Evolutionary conservation across 1,140 invertebrate species (phyloP), one percentile per base, ranked within the genome.

Genomic region (Papilio xuthus): DNA sequence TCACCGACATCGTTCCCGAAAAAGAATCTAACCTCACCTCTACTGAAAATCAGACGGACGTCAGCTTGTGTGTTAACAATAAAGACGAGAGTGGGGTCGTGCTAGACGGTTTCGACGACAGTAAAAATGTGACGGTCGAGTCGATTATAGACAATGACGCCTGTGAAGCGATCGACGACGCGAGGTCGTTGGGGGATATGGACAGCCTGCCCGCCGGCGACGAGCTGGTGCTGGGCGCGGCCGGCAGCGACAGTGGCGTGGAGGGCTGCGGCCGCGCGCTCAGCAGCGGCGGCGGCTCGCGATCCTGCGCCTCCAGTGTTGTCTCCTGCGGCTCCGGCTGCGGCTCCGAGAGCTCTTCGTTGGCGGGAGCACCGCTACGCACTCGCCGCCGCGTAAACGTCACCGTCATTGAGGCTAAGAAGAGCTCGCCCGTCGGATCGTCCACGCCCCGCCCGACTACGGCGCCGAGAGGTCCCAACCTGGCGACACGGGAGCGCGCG

Each of bases 231-330:
- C 82, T 92, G 28, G 90, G 89, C 80, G 91, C 94, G 79, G 96
- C 97, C 78, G 97, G 96, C 41, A 97, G 96, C 85, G 97, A 97
- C 85, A 97, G 97, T 83, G 97, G 97, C 0, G 96, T 97, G 2
- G 97, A 97, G 85, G 95, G 96, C 44, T 96, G 96, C 82, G 95
- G 96, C 1, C 96, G 95, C 83, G 95, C 94, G 60, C 96, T 95
- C 83, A 97, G 95, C 87, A 94, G 95, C 84, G 94, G 95, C n/a
- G 94, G 95, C 47, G 88, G 95, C 78, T 94, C 93, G 10, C 88
- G 93, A 0, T 97, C 96, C 1, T 97, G 96, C 84, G 96, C 96
- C 76, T 97, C 96, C 18, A 97, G 97, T 84, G 94, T 97, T 67
- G 95, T 97, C 28, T 97, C 95, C 81, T 97, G 95, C 86, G 97